Percentiles rank a stretch among this genome's conserved stretches.
These are phyloP conservation scores for Fragum whitleyi DNA, from an alignment of 2,888 invertebrate species.

Conservation along the genomic window DNA sequence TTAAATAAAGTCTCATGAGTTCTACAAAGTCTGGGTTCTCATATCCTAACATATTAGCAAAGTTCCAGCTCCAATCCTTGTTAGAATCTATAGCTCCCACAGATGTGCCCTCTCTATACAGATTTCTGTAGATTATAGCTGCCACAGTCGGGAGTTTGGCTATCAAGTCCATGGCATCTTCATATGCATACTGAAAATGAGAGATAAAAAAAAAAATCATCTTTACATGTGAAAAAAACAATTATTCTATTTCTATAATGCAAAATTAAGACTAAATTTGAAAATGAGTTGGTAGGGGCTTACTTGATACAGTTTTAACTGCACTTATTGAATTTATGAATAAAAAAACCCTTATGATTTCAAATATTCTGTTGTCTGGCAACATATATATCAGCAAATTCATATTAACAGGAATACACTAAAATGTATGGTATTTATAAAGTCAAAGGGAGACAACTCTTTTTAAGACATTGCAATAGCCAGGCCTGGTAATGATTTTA, in stretches of 20 bases:
- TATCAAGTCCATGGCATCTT: conserved; percentile 97
- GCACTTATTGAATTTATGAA: too few species aligned
- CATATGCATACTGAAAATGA: conserved; percentile 89
- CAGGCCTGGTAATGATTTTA: too few species aligned
- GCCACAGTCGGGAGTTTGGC: conserved; percentile 97
- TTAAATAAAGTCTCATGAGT: conserved; percentile 96
- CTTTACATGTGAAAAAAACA: not conserved
- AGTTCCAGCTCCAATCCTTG: conserved; percentile 97
- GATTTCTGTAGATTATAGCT: conserved; percentile 96
- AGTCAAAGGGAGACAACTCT: too few species aligned
- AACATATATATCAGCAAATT: too few species aligned
- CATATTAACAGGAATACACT: too few species aligned
- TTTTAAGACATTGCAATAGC: too few species aligned
- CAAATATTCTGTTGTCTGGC: too few species aligned
- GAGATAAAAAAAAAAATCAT: conserved; percentile 18
- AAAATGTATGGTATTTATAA: too few species aligned
- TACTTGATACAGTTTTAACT: too few species aligned
- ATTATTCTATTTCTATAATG: not conserved
- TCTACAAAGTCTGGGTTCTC: conserved; percentile 92
- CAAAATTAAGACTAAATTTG: too few species aligned
- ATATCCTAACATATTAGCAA: conserved; percentile 95
- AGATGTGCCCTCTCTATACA: conserved; percentile 91
- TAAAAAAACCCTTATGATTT: too few species aligned
- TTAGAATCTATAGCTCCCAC: conserved; percentile 95
- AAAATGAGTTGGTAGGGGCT: too few species aligned